Base-by-base conservation (phyloP, 2,888 invertebrate species). In the Drosophila borborema region DNA sequence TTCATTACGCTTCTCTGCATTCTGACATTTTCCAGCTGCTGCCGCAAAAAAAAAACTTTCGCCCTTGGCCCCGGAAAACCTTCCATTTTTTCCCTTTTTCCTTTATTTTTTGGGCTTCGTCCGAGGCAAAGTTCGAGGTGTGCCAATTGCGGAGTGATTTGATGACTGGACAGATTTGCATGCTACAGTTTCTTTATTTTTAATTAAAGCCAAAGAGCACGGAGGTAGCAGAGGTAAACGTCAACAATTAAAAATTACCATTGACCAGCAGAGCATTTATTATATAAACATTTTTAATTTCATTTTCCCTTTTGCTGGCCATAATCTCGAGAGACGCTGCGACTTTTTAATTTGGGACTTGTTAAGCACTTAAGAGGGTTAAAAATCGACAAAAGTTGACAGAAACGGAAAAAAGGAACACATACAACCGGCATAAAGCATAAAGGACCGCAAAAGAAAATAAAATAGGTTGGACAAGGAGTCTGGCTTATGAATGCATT, bases 331-430 rank as follows among this genome's bases (percentile, higher is more conserved):
- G 86, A 86, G 86, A 86, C 72, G 72, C 75, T 61, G 77, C 76
- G 74, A 70, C 69, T 84, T 88, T 90, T 90, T 88, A 90, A 90
- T 88, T 88, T 88, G 88, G 88, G 88, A 88, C 88, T 86, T 90
- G 86, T 77, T 90, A 90, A 88, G 88, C 88, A 88, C 88, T 90
- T 88, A 90, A 90, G 88, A 88, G 90, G 90, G 86, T 88, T 88
- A 88, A 87, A 80, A 87, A 87, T 85, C 80, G 75, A 82, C 79
- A 87, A 85, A 80, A 87, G 86, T 81, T 87, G 87, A 89, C 87
- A 85, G 68, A 71, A 66, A 48, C 54, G 65, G 61, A 64, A 41
- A 49, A 66, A 66, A 62, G 63, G 67, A 65, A 62, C 34, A 58
- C 34, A 64, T 31, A 43, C 56, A 43, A 40, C 38, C 45, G 36